phyloP scores from a whole-genome alignment of 1,140 invertebrate species.

The Pseudomyrmex gracilis region DNA sequence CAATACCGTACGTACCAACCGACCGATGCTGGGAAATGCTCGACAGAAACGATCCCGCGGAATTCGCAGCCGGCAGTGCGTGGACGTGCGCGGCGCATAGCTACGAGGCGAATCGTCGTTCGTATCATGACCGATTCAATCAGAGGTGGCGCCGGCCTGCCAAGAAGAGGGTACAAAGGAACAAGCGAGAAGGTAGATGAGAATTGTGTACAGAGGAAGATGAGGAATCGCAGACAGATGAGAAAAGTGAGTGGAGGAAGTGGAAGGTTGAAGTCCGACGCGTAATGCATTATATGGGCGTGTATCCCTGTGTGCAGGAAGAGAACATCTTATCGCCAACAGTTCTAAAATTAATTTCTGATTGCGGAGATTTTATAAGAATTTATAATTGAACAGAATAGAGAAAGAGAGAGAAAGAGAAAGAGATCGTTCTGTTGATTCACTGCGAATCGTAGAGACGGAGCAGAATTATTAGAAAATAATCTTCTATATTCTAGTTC shows the following conservation, averaged over 20 bases:
- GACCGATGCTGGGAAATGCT: constrained; percentile 70
- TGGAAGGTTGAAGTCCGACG: constrained; percentile 6
- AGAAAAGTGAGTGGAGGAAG: background rate
- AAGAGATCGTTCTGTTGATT: too few relatives aligned
- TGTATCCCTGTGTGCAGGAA: too few relatives aligned
- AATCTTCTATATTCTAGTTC: too few relatives aligned
- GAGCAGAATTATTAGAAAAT: too few relatives aligned
- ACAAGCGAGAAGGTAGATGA: constrained; percentile 23
- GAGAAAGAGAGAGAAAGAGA: too few relatives aligned
- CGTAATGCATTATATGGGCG: constrained; percentile 15
- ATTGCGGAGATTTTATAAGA: background rate
- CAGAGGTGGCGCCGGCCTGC: constrained; percentile 79
- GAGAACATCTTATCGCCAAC: background rate
- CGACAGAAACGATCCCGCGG: constrained; percentile 72
- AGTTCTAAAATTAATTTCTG: background rate
- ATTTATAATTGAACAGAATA: background rate
- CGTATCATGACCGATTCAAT: constrained; percentile 78
- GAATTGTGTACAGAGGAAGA: constrained; percentile 10
- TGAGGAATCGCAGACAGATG: background rate
- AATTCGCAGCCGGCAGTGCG: constrained; percentile 72
- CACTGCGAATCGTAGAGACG: too few relatives aligned
- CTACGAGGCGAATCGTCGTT: constrained; percentile 54
- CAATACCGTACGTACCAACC: constrained; percentile 70
- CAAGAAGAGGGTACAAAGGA: constrained; percentile 24
- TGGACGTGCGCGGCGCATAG: constrained; percentile 65